These are phyloP conservation scores for Lepus europaeus DNA, from an alignment of 2,113 vertebrate genomes.

Conservation along the genomic window DNA sequence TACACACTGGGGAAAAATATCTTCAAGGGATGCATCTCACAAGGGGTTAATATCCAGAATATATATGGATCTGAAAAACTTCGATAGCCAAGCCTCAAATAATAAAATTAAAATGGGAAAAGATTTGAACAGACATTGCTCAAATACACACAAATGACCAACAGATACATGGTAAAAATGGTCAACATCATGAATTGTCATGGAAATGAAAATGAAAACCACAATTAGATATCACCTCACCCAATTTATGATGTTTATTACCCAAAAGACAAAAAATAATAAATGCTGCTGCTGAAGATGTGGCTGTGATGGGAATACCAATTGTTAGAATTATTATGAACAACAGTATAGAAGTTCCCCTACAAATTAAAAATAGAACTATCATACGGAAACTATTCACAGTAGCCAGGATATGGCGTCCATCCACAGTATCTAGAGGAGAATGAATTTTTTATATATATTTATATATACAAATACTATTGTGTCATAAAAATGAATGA, in stretches of 20 bases:
- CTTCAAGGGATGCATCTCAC: neutral
- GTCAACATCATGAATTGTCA: neutral
- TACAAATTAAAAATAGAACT: too few relatives aligned
- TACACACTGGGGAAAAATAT: neutral
- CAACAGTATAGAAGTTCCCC: too few relatives aligned
- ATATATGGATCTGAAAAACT: neutral
- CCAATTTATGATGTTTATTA: neutral
- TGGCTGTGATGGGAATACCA: too few relatives aligned
- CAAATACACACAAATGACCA: neutral
- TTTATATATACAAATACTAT: too few relatives aligned
- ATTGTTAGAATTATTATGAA: too few relatives aligned
- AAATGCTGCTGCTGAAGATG: too few relatives aligned
- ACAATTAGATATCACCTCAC: neutral
- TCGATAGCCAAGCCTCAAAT: too few relatives aligned
- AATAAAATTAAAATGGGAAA: neutral
- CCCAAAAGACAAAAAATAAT: neutral
- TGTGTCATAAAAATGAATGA: too few relatives aligned
- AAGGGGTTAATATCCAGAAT: neutral
- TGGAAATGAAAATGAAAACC: neutral
- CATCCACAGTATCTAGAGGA: too few relatives aligned
- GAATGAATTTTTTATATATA: too few relatives aligned
- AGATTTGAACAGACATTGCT: neutral
- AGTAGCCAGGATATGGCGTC: too few relatives aligned
- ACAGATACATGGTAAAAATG: neutral
- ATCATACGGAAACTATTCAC: too few relatives aligned